phyloP scores from a whole-genome alignment of 1,140 invertebrate genomes.

The Globodera ellingtonae region DNA sequence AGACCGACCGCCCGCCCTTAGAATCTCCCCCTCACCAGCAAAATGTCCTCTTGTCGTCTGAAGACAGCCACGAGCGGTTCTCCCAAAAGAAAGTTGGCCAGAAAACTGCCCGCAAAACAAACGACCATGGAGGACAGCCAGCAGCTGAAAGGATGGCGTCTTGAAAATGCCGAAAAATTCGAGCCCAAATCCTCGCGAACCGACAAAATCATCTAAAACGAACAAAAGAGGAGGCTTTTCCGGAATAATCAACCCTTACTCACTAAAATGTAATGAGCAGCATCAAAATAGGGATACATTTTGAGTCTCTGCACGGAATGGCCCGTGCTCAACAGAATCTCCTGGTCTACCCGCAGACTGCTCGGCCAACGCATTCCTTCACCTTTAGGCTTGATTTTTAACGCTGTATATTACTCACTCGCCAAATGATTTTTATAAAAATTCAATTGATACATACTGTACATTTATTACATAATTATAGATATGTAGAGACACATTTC shows the following conservation, averaged over 20 bases:
- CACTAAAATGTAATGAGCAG: constrained; percentile 80
- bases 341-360: constrained; percentile 49
- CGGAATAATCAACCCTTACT: constrained; percentile 32
- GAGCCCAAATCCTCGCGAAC: constrained; percentile 89
- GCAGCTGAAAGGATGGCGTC: constrained; percentile 93
- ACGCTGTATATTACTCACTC: too few relatives aligned
- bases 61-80: constrained; percentile 91
- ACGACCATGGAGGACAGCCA: constrained; percentile 97
- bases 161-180: constrained; percentile 87
- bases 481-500: too few relatives aligned
- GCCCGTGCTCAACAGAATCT: constrained; percentile 47
- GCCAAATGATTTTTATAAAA: background rate
- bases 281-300: constrained; percentile 99
- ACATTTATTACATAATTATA: too few relatives aligned
- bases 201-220: constrained; percentile 66
- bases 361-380: constrained; percentile 29
- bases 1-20: background rate
- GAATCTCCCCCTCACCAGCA: constrained; percentile 74
- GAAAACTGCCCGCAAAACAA: constrained; percentile 91
- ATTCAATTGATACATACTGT: too few relatives aligned
- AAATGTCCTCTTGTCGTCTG: constrained; percentile 87
- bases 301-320: constrained; percentile 84
- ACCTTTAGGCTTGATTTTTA: background rate
- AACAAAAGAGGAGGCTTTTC: background rate
- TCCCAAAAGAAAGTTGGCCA: constrained; percentile 88